Conservation (phyloP, 2,888 invertebrate species). For the Biston stratarius region DNA sequence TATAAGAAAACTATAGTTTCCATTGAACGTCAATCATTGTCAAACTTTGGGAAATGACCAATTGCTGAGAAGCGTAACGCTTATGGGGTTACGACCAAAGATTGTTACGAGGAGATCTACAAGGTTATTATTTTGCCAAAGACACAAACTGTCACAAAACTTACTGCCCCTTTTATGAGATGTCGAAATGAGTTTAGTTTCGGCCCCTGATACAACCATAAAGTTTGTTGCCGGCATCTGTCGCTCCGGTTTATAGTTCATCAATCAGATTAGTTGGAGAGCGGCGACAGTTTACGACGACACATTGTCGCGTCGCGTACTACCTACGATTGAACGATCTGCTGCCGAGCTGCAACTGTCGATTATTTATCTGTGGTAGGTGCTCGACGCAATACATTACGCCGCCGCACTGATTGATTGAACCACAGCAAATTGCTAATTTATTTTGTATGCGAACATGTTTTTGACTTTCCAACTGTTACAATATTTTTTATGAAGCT, state of each 20-base stretch:
- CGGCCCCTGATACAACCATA: constrained; percentile 28
- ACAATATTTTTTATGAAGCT: background rate
- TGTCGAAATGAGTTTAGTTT: constrained; percentile 32
- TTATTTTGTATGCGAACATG: background rate
- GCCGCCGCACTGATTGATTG: constrained; percentile 12
- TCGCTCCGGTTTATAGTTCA: constrained; percentile 29
- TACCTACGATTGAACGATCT: constrained; percentile 6
- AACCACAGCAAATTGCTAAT: background rate
- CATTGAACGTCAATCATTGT: constrained; percentile 6
- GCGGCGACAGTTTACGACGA: constrained; percentile 18
- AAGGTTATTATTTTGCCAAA: constrained; percentile 13
- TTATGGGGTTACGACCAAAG: constrained; percentile 12
- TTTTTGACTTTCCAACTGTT: background rate
- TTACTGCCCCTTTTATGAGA: constrained; percentile 28
- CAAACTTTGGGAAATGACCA: constrained; percentile 9
- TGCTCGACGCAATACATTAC: background rate
- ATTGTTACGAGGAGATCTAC: constrained; percentile 15
- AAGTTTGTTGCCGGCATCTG: constrained; percentile 31
- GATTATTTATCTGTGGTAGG: constrained; percentile 7
- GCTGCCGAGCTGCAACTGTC: constrained; percentile 8
- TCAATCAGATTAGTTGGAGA: constrained; percentile 29
- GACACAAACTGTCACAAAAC: constrained; percentile 29
- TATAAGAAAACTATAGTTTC: constrained; percentile 1
- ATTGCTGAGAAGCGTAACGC: constrained; percentile 12
- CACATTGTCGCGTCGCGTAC: background rate